phyloP scores from a whole-genome alignment of 2,797 vertebrate genomes.

The Enteromius unitaeniatus region DNA sequence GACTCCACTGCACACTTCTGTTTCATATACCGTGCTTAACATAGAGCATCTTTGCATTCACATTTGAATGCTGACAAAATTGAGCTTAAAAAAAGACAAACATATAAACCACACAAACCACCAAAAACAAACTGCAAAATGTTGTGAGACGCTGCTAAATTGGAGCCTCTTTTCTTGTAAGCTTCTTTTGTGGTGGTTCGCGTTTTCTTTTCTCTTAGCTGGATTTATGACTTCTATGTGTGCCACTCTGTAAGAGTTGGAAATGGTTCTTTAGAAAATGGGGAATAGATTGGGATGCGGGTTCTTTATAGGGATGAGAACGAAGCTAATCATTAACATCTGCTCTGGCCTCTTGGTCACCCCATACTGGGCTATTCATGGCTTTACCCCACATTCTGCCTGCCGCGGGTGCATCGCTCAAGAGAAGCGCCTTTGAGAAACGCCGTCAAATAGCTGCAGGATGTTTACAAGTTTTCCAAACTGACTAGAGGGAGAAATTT shows the following conservation, averaged over 20 bases:
- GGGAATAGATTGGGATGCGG: slow-evolving; percentile 57
- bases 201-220: slow-evolving; percentile 7
- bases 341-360: slow-evolving; percentile 77
- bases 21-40: neutral
- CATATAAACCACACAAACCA: neutral
- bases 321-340: slow-evolving; percentile 80
- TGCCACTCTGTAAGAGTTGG: slow-evolving; percentile 40
- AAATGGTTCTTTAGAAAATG: slow-evolving; percentile 53
- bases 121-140: slow-evolving; percentile 1
- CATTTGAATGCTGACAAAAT: neutral
- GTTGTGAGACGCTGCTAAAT: neutral
- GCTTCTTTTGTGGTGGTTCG: neutral
- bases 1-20: neutral
- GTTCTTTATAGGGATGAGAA: slow-evolving; percentile 67
- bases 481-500: slow-evolving; percentile 4
- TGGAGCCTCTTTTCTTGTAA: slow-evolving; percentile 1
- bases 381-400: slow-evolving; percentile 66
- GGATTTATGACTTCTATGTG: slow-evolving; percentile 46
- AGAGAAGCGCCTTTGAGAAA: slow-evolving; percentile 40
- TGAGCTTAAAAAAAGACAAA: neutral
- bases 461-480: slow-evolving; percentile 53
- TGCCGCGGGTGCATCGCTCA: slow-evolving; percentile 19
- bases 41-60: neutral
- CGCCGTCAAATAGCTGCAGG: slow-evolving; percentile 50
- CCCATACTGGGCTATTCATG: slow-evolving; percentile 76